phyloP scores from a whole-genome alignment of 2,888 invertebrate genomes.

The Caprella mutica region DNA sequence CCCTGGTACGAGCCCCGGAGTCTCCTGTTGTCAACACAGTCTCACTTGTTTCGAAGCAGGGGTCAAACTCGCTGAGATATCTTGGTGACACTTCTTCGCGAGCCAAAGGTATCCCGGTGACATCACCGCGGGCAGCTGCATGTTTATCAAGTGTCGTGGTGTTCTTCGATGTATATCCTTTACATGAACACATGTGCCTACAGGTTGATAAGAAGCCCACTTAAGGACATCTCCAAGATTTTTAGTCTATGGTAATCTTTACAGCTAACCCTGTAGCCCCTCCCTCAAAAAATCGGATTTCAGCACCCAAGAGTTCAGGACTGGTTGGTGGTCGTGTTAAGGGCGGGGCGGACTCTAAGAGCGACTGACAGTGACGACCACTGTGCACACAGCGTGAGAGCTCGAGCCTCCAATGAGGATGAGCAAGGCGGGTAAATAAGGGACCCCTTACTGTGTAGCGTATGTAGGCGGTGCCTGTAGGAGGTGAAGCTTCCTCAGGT shows the following conservation, averaged over 20 bases:
- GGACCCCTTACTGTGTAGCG: conserved; percentile 8
- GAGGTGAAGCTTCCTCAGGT: conserved; percentile 11
- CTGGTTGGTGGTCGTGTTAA: neutral
- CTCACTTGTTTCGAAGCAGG: conserved; percentile 4
- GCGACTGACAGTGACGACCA: conserved; percentile 11
- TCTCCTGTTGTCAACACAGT: conserved; percentile 1
- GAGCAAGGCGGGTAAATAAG: conserved; percentile 24
- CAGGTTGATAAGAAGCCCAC: too few species aligned
- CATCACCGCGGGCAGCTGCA: conserved; percentile 9
- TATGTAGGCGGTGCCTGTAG: conserved; percentile 6
- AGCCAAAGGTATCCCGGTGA: conserved; percentile 6
- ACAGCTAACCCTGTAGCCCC: neutral
- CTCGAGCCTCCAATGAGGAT: conserved; percentile 29
- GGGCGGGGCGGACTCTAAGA: neutral
- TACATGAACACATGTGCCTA: too few species aligned
- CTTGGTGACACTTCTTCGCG: too few species aligned
- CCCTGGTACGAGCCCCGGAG: neutral
- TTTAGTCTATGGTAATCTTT: neutral
- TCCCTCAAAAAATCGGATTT: neutral
- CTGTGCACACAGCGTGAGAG: conserved; percentile 15
- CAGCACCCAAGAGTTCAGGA: conserved; percentile 1
- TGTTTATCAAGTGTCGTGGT: conserved; percentile 7
- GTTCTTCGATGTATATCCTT: too few species aligned
- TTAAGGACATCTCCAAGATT: too few species aligned
- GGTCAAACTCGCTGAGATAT: conserved; percentile 1